These are phyloP conservation scores for Phalloptychus januarius DNA, from an alignment of 2,797 vertebrate genomes.

Conservation along the genomic window DNA sequence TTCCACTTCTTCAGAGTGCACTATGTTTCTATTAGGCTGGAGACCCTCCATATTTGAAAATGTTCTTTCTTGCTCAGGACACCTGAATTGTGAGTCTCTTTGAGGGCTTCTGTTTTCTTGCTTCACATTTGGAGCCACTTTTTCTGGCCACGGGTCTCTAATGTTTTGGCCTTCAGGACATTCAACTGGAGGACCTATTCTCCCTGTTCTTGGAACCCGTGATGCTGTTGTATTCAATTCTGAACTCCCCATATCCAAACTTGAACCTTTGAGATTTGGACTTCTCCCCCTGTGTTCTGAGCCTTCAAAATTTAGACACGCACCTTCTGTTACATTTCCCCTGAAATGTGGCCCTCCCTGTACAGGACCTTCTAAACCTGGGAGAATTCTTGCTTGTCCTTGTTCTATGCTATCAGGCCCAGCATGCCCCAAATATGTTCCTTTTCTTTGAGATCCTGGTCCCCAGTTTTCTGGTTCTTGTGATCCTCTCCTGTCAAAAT, in stretches of 20 bases:
- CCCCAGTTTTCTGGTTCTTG: background rate
- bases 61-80: slow-evolving; percentile 16
- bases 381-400: slow-evolving; percentile 29
- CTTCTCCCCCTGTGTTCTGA: slow-evolving; percentile 19
- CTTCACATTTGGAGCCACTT: slow-evolving; percentile 21
- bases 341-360: slow-evolving; percentile 23
- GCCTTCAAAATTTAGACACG: slow-evolving; percentile 24
- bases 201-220: slow-evolving; percentile 23
- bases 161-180: slow-evolving; percentile 19
- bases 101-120: background rate
- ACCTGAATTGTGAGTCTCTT: slow-evolving; percentile 25
- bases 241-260: slow-evolving; percentile 10
- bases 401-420: slow-evolving; percentile 15
- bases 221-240: slow-evolving; percentile 24
- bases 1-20: slow-evolving; percentile 10
- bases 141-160: slow-evolving; percentile 35
- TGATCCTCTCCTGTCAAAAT: slow-evolving; percentile 21
- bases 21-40: slow-evolving; percentile 21
- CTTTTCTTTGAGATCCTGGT: slow-evolving; percentile 29
- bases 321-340: slow-evolving; percentile 26
- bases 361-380: slow-evolving; percentile 1
- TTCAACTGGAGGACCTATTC: slow-evolving; percentile 20
- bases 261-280: slow-evolving; percentile 21
- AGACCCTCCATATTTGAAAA: slow-evolving; percentile 12
- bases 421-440: slow-evolving; percentile 16